Evolutionary conservation across 2,797 vertebrate species (phyloP), one percentile per base, ranked within the genome.

Genomic region (Glyptemys insculpta): DNA sequence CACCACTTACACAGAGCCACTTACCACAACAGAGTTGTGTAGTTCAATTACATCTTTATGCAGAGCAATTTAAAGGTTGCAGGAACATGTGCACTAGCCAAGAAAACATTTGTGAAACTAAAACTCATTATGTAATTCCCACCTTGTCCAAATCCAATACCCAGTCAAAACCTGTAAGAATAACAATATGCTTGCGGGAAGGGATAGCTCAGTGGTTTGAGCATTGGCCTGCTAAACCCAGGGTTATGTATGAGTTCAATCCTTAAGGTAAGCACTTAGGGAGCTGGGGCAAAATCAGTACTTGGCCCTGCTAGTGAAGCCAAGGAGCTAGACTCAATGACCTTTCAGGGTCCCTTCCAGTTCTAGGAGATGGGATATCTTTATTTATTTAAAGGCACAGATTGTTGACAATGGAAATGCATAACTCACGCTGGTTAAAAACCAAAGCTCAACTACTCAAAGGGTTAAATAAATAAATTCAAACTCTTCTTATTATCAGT

Each of bases 401-500:
- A 4, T n/a, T 53, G 68, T 87, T 81, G 78, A n/a, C 34, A 86
- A 62, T 92, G 52, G 44, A 94, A 92, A 87, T 76, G n/a, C 3
- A 84, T n/a, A 81, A 10, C 49, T 95, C 6, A 54, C 21, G 1
- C 41, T 54, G 84, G 93, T 54, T 65, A 53, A 54, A 81, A 41
- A 49, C 86, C 27, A 79, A 86, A 91, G 76, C 83, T 23, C 1
- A 1, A 47, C 27, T 78, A 41, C 29, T 3, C 34, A 65, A 89
- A 81, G 6, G 79, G 52, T 95, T 92, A 89, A 90, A 88, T 79
- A 86, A 93, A 85, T 34, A 54, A 4, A 56, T 92, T 12, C 31
- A 93, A 78, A 87, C 52, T 83, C 6, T n/a, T 86, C 53, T 91
- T 56, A 78, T 47, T 54, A 96, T 81, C 91, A 93, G 79, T 81